Base-by-base conservation (phyloP, 2,888 invertebrate species). In the Unio pictorum region DNA sequence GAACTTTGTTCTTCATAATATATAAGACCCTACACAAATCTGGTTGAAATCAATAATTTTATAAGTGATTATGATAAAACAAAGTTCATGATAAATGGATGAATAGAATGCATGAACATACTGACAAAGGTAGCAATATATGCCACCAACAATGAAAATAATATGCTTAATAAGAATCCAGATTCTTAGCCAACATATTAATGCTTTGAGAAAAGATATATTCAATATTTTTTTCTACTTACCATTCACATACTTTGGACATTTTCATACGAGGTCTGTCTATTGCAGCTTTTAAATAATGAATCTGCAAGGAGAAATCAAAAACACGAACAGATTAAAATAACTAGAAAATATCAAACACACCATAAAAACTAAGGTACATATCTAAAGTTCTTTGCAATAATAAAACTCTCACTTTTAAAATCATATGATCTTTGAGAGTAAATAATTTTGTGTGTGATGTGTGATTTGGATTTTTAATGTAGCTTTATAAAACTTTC, bases 241-340 rank as follows among this genome's bases (percentile, higher is more conserved):
- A 23, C 59, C 59, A 59, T 59, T 59, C 59, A 59, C 59, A 59
- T 59, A 97, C 97, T 91, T 96, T 96, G 69, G 97, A 96, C 73
- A 96, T 95, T 92, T 98, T 98, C 91, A 97, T 94, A 89, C 98
- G 93, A 78, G 97, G 97, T 86, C 95, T 94, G 85, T 94, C 94
- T 86, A 96, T 91, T 89, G 94, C 94, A 88, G 93, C 93, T 88
- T 93, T 93, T 82, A 95, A 91, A 88, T 95, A 93, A 86, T 86
- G 84, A 68, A 90, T 87, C 90, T 91, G 84, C n/a, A 86, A 86
- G 30, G 69, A 55, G 56, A 58, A 66, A 45, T 28, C 3, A 23
- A 61, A 64, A 20, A 57, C 3, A 63, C 15, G 23, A 61, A 30
- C n/a, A 26, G 6, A n/a, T 58, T 59, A 23, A 17, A 23, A 18